Conservation (phyloP, 2,888 invertebrate genomes). For the Belgica antarctica region DNA sequence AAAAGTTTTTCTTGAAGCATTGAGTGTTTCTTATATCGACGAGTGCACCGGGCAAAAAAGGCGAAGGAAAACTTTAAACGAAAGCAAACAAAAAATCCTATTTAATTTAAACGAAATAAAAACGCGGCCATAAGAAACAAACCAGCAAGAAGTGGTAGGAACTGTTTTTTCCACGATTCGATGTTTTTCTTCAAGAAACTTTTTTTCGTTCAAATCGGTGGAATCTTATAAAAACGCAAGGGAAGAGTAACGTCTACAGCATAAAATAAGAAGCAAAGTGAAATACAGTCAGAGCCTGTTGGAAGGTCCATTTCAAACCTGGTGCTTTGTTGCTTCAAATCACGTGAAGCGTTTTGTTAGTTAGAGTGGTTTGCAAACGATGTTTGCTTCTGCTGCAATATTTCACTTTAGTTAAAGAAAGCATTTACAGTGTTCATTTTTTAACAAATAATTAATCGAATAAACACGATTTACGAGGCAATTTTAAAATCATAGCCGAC, state of each 20-base stretch:
- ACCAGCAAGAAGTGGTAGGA: constrained; percentile 40
- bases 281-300: background rate
- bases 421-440: too few species aligned
- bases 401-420: too few species aligned
- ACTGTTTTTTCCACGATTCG: constrained; percentile 20
- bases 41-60: background rate
- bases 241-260: constrained; percentile 32
- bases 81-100: constrained; percentile 33
- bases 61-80: constrained; percentile 3
- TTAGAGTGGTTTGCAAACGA: too few species aligned
- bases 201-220: constrained; percentile 27
- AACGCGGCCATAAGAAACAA: constrained; percentile 28
- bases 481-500: too few species aligned
- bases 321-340: too few species aligned
- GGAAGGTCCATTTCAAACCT: too few species aligned
- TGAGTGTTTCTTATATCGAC: constrained; percentile 15
- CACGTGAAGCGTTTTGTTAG: too few species aligned
- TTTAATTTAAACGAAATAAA: constrained; percentile 41
- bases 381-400: too few species aligned
- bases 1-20: constrained; percentile 4
- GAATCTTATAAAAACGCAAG: constrained; percentile 33
- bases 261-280: constrained; percentile 26
- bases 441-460: too few species aligned
- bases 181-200: constrained; percentile 22
- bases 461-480: too few species aligned